These are phyloP conservation scores for Eulemur coronatus DNA, from an alignment of 2,797 vertebrate genomes.

Conservation along the genomic window DNA sequence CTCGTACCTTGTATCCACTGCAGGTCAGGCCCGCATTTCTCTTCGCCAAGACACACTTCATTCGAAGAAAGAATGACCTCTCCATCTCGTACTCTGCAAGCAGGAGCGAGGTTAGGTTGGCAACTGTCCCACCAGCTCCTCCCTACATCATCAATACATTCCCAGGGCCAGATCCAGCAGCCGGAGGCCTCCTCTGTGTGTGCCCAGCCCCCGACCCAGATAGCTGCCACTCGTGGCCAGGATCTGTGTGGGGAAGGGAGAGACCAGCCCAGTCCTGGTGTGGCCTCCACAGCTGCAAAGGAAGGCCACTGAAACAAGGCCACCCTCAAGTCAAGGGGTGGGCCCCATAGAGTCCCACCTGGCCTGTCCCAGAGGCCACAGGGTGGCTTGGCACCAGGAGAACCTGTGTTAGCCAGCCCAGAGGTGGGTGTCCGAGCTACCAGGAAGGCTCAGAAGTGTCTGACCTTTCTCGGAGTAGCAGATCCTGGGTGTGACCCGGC, in stretches of 20 bases:
- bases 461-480: not conserved
- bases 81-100: slow-evolving; percentile 94
- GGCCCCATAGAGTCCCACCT: not conserved
- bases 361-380: not conserved
- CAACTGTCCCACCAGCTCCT: fast-evolving
- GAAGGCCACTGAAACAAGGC: fast-evolving
- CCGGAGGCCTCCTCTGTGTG: not conserved
- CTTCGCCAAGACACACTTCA: slow-evolving; percentile 97
- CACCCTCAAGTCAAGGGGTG: not conserved
- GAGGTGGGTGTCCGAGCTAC: not conserved
- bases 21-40: slow-evolving; percentile 95
- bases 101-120: slow-evolving; percentile 29
- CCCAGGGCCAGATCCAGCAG: not conserved
- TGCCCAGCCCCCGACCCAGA: not conserved
- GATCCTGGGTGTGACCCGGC: fast-evolving
- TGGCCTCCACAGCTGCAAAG: not conserved
- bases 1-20: slow-evolving; percentile 93
- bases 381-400: not conserved
- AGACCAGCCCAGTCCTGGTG: fast-evolving
- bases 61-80: slow-evolving; percentile 95
- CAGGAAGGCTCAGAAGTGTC: not conserved
- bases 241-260: fast-evolving
- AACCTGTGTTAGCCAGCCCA: fast-evolving
- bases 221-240: fast-evolving
- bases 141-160: no score